phyloP scores from a whole-genome alignment of 2,797 vertebrate genomes.

The Arnoldichthys spilopterus region DNA sequence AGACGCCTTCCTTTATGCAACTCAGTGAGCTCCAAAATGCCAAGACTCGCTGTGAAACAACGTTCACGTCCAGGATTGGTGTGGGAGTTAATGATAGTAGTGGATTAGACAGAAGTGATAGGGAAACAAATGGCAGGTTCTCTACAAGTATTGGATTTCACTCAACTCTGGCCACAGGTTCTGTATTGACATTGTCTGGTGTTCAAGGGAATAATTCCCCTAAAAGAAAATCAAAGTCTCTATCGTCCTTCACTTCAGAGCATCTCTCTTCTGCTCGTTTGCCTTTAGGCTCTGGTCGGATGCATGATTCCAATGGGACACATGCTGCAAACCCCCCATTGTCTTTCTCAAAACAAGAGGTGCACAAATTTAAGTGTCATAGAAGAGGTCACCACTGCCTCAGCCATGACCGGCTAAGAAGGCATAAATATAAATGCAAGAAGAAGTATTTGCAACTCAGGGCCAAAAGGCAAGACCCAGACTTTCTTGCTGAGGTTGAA shows the following conservation, averaged over 20 bases:
- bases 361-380: conserved; percentile 90
- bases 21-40: conserved; percentile 89
- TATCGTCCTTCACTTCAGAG: conserved; percentile 78
- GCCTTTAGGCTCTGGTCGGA: conserved; percentile 52
- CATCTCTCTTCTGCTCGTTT: conserved; percentile 74
- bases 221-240: conserved; percentile 39
- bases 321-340: conserved; percentile 67
- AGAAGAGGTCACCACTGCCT: conserved; percentile 86
- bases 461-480: conserved; percentile 86
- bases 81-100: conserved; percentile 95
- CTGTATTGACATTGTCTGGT: conserved; percentile 48
- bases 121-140: conserved; percentile 55
- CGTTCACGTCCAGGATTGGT: conserved; percentile 90
- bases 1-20: conserved; percentile 86
- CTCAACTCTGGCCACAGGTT: conserved; percentile 60
- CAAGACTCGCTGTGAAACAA: conserved; percentile 90
- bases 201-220: conserved; percentile 41
- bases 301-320: conserved; percentile 60
- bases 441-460: conserved; percentile 94
- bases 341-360: conserved; percentile 79
- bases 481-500: conserved; percentile 91
- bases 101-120: conserved; percentile 61
- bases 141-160: conserved; percentile 23
- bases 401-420: conserved; percentile 88
- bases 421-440: conserved; percentile 93